These are phyloP conservation scores for Andrena hattorfiana DNA, from an alignment of 2,888 invertebrate species.

Conservation along the genomic window DNA sequence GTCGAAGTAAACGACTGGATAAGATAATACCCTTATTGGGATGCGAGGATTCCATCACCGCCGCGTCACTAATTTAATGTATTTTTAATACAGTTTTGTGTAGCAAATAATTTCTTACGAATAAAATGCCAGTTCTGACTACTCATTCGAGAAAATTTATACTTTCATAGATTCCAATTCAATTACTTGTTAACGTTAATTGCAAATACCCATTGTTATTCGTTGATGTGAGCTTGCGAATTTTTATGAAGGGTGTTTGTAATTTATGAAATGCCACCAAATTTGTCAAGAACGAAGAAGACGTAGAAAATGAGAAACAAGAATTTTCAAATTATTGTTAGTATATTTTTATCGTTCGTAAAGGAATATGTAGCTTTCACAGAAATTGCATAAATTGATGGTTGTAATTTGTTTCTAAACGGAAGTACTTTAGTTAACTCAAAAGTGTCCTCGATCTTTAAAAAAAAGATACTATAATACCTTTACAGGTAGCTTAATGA, in stretches of 20 bases:
- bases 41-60: no score
- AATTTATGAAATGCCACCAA: background rate
- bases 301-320: background rate
- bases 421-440: no score
- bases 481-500: no score
- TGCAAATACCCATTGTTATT: no score
- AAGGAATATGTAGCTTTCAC: background rate
- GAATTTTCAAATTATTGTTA: background rate
- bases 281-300: background rate
- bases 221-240: no score
- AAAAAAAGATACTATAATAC: no score
- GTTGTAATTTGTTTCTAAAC: no score
- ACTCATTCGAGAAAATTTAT: background rate
- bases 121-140: background rate
- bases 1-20: conserved; percentile 63
- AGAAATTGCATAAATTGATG: background rate
- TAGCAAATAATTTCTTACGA: conserved; percentile 5
- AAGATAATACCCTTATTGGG: background rate
- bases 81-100: background rate
- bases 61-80: background rate
- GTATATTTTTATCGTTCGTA: background rate
- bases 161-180: background rate
- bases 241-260: background rate
- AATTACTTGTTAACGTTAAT: background rate
- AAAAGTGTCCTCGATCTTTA: no score